A percentile compares a stretch with the other conserved stretches of the same genome.
Conservation (phyloP, 2,113 vertebrate species). For the Irena cyanogastra region DNA sequence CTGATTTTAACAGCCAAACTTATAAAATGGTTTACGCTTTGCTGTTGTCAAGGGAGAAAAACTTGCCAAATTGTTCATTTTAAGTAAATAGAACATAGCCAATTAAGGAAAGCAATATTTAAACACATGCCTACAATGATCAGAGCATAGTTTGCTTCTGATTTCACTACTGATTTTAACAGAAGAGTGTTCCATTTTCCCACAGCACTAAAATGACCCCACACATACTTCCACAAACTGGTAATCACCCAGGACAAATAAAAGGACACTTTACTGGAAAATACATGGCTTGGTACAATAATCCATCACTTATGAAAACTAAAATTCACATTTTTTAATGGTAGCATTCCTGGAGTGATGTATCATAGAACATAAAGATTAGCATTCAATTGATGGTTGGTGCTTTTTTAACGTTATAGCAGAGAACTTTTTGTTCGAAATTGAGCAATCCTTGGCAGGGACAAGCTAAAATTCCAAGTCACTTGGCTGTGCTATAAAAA, state of each 20-base stretch:
- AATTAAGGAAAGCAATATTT: constrained; percentile 82
- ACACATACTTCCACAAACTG: constrained; percentile 82
- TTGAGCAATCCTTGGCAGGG: constrained; percentile 65
- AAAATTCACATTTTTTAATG: constrained; percentile 75
- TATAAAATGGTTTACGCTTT: constrained; percentile 77
- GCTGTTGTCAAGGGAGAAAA: constrained; percentile 80
- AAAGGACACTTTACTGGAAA: constrained; percentile 83
- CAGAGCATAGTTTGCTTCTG: constrained; percentile 80
- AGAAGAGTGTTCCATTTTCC: constrained; percentile 77
- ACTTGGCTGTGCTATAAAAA: constrained; percentile 68
- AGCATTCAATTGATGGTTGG: constrained; percentile 67
- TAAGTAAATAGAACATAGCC: constrained; percentile 83
- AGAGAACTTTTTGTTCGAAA: constrained; percentile 65
- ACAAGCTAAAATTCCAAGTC: constrained; percentile 66
- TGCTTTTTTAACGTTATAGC: constrained; percentile 63
- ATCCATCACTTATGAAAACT: constrained; percentile 81
- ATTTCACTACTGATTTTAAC: constrained; percentile 82
- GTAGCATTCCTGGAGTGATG: constrained; percentile 72
- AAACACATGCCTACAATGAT: constrained; percentile 81
- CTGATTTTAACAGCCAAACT: constrained; percentile 80
- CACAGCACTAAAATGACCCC: constrained; percentile 83
- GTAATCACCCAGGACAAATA: constrained; percentile 80
- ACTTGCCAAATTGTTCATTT: constrained; percentile 83
- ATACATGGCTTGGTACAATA: constrained; percentile 75
- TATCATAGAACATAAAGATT: constrained; percentile 75